Evolutionary conservation across 2,113 vertebrate genomes (phyloP).

Genomic region (Andinoacara biseriatus): DNA sequence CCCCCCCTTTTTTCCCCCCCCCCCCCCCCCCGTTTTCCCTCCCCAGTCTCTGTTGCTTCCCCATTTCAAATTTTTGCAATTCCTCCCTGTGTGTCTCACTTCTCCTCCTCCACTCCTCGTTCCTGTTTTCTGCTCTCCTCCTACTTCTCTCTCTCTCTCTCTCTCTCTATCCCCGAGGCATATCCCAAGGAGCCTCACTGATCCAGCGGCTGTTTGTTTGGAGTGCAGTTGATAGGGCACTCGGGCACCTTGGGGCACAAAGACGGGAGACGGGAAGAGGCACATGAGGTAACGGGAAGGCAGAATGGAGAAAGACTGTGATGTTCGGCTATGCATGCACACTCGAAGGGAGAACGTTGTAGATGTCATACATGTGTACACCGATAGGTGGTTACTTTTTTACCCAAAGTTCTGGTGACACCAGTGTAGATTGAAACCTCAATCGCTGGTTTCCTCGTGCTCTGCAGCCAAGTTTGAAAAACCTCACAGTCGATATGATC

Average conservation of each 20-base stretch:
- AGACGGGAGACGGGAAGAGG: conserved; percentile 1
- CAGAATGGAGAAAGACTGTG: neutral
- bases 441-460: neutral
- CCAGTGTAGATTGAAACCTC: neutral
- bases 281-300: conserved; percentile 3
- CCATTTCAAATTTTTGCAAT: conserved; percentile 32
- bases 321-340: neutral
- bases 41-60: conserved; percentile 5
- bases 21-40: neutral
- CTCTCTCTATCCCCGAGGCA: conserved; percentile 52
- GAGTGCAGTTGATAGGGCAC: conserved; percentile 65
- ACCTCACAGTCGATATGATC: conserved; percentile 17
- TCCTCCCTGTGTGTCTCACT: conserved; percentile 28
- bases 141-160: conserved; percentile 8
- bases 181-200: conserved; percentile 64
- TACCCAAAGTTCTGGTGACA: neutral
- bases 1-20: neutral
- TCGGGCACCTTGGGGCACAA: conserved; percentile 57
- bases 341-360: neutral
- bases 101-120: conserved; percentile 1
- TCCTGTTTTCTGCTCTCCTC: neutral
- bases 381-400: neutral
- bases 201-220: conserved; percentile 74
- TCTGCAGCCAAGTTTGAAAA: neutral
- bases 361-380: neutral